Percentiles rank a stretch among this genome's conserved stretches.
Evolutionary conservation across 2,113 vertebrate species (phyloP).

Genomic region (Leuciscus idus): DNA sequence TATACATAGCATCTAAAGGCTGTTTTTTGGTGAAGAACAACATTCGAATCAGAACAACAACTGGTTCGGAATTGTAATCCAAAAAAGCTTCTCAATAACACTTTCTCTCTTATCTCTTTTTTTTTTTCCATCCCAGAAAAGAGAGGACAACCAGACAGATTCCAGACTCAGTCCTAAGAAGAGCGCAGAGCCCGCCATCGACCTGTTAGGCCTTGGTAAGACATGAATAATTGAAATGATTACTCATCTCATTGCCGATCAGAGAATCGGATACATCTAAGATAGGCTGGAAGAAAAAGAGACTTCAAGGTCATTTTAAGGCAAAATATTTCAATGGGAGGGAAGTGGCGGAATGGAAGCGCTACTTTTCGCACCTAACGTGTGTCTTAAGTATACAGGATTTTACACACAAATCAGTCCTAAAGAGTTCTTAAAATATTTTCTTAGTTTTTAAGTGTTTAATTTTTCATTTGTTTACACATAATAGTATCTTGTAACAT

Average conservation of each 20-base stretch:
- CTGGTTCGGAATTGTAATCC: background rate
- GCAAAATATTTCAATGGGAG: background rate
- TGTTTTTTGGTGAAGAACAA: conserved; percentile 3
- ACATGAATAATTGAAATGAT: conserved; percentile 43
- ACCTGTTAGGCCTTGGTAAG: conserved; percentile 96
- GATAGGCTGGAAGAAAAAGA: background rate
- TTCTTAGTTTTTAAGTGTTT: background rate
- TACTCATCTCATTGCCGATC: background rate
- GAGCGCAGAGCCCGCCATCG: conserved; percentile 82
- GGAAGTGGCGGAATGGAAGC: background rate
- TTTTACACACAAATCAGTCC: background rate
- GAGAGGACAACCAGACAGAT: conserved; percentile 84
- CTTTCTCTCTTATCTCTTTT: conserved; percentile 40
- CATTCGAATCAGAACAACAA: conserved; percentile 9
- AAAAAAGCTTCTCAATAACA: background rate
- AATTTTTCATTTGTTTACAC: background rate
- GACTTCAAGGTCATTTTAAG: conserved; percentile 6
- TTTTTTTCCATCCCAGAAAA: conserved; percentile 75
- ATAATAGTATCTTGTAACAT: background rate
- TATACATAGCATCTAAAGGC: background rate
- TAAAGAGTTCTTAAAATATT: background rate
- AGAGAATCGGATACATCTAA: conserved; percentile 6
- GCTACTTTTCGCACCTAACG: background rate
- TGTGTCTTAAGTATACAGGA: background rate
- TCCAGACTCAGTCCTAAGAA: conserved; percentile 85